Base-by-base conservation (phyloP, 2,113 vertebrate species). In the Cercopithecus mona region DNA sequence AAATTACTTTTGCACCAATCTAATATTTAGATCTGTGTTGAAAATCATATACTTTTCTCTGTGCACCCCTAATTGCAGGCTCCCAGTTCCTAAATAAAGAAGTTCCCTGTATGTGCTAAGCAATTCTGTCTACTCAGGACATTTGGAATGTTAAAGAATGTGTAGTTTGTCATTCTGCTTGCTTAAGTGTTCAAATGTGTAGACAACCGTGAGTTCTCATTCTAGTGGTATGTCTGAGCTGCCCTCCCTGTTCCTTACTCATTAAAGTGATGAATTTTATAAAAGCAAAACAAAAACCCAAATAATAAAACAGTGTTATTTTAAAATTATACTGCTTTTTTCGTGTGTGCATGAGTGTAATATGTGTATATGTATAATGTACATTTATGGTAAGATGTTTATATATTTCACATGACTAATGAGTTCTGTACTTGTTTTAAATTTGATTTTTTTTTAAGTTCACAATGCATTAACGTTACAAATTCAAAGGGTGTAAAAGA, bases 11-110 rank as follows among this genome's bases (percentile, higher is more conserved):
- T 32, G 61, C 27, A 98, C 98, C 98, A 98, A 32, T 64, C 61
- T 64, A 64, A 64, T 32, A 64, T 64, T 64, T 64, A 98, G 97
- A 98, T 98, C 98, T 96, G 97, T 98, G 97, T 98, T 97, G 97
- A 98, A 98, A 98, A 97, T 98, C 98, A 96, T 97, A 94, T 98
- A 98, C 99, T 99, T 98, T 98, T 98, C 98, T 98, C 97, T 95
- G 98, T 98, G 97, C 93, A 96, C 98, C 97, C 98, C 98, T 98
- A 98, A 48, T 98, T 98, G 98, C 98, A 4, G 99, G 98, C 88
- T 98, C 98, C 98, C 98, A 98, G 98, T 98, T 98, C 96, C 68
- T 85, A 93, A 92, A 97, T 82, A 96, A 95, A 96, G 96, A 35
- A 96, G 97, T 91, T 97, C 96, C 97, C 96, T 98, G 97, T 98